A percentile compares a stretch with the other conserved stretches of the same genome.
Evolutionary conservation across 2,113 vertebrate species (phyloP).

Genomic region (Zingel zingel): DNA sequence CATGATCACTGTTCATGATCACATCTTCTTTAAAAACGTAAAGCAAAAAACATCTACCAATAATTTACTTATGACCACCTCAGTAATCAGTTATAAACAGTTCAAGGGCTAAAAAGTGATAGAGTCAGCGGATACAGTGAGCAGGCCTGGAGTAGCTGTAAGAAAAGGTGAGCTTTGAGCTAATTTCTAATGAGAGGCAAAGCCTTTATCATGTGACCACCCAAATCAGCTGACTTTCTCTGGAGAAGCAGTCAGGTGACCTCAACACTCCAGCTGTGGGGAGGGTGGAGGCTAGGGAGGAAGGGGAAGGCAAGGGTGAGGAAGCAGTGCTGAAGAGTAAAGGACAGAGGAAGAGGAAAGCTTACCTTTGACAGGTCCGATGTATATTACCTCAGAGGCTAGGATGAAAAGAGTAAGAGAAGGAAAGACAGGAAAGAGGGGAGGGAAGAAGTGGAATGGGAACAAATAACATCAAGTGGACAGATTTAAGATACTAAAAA

Average conservation of each 20-base stretch:
- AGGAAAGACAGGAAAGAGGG: conserved; percentile 79
- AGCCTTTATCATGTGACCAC: conserved; percentile 66
- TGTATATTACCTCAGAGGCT: conserved; percentile 99
- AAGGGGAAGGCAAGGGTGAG: conserved; percentile 39
- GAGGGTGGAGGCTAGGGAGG: conserved; percentile 8
- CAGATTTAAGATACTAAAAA: conserved; percentile 68
- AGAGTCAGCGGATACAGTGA: conserved; percentile 44
- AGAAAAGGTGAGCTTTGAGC: conserved; percentile 44
- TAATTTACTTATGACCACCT: background rate
- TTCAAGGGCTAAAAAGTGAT: conserved; percentile 22
- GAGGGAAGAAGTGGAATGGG: conserved; percentile 46
- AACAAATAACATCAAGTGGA: conserved; percentile 62
- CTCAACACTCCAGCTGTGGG: conserved; percentile 55
- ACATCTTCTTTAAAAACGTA: background rate
- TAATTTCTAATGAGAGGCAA: conserved; percentile 52
- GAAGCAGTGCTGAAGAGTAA: conserved; percentile 75
- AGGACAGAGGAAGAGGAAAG: conserved; percentile 76
- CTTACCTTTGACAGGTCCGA: conserved; percentile 99
- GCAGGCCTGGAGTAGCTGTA: conserved; percentile 40
- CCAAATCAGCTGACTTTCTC: conserved; percentile 66
- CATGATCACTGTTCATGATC: background rate
- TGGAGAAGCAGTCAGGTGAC: conserved; percentile 67
- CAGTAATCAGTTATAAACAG: background rate
- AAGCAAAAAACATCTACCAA: background rate
- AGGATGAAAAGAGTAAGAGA: conserved; percentile 82